A percentile compares a stretch with the other conserved stretches of the same genome.
These are phyloP conservation scores for Paratilapia polleni DNA, from an alignment of 2,113 vertebrate species.

Conservation along the genomic window DNA sequence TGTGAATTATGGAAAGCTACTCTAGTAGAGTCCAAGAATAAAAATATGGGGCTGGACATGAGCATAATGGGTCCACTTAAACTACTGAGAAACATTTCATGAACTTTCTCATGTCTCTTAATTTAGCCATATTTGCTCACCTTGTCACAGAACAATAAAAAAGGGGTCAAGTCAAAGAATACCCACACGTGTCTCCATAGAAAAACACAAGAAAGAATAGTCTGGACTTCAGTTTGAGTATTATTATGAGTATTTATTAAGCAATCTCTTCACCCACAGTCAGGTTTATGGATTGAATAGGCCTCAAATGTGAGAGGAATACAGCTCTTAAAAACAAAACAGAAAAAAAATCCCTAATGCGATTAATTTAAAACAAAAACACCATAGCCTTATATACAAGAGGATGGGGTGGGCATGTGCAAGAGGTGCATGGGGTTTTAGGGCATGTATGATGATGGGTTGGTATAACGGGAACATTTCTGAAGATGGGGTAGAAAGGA, in stretches of 20 bases:
- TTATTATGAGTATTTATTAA: constrained; percentile 84
- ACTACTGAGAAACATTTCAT: too few species aligned
- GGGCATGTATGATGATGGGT: constrained; percentile 63
- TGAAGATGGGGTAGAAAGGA: constrained; percentile 32
- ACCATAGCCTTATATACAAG: constrained; percentile 80
- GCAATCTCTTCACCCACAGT: constrained; percentile 82
- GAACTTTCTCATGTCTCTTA: too few species aligned
- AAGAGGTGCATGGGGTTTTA: constrained; percentile 67
- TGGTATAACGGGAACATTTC: constrained; percentile 57
- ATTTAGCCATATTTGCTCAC: too few species aligned
- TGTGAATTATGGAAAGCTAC: too few species aligned
- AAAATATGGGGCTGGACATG: too few species aligned
- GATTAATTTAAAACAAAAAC: constrained; percentile 85
- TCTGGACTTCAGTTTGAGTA: constrained; percentile 59
- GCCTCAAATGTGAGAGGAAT: constrained; percentile 79
- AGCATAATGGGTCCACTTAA: too few species aligned
- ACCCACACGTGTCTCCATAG: neutral
- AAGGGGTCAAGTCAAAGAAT: neutral
- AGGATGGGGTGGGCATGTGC: constrained; percentile 75
- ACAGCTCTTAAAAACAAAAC: constrained; percentile 75
- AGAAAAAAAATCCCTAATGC: constrained; percentile 71
- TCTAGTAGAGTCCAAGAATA: too few species aligned
- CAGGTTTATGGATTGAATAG: constrained; percentile 78
- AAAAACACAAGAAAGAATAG: constrained; percentile 29
- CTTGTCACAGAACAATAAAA: too few species aligned